Base-by-base conservation (phyloP, 2,888 invertebrate genomes). In the Dastarcus helophoroides region DNA sequence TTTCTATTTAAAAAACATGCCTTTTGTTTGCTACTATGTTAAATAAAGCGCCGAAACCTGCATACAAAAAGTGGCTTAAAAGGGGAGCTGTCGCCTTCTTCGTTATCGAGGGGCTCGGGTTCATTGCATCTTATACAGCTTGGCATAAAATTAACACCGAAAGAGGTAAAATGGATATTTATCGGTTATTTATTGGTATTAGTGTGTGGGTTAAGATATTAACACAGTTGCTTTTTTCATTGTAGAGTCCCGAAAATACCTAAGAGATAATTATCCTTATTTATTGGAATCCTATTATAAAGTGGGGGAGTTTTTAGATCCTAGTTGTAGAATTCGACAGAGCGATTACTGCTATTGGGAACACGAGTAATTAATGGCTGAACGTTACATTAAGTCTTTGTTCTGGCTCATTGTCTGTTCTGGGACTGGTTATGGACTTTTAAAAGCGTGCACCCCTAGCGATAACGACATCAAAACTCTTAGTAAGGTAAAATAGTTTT, bases 71-170 rank as follows among this genome's bases (percentile, higher is more conserved):
- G 46, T 51, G 44, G 47, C 46, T 76, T 25, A 68, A 65, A 50
- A 58, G 58, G 42, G 64, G 71, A 43, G 65, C 71, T 15, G 69
- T 69, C 54, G 52, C 64, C 29, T 43, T 78, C 14, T 62, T 81
- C 47, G 53, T 71, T 26, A 50, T 65, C 5, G 83, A 83, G 64
- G 66, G 67, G 9, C 43, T 67, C 32, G 63, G 65, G 14, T 68
- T 80, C 51, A 64, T 68, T 24, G 71, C 60, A 26, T 67, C 73
- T 14, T 81, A 77, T 62, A 66, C 64, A 37, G 50, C 76, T 44
- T 84, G 78, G 73, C 63, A 67, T 53, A 72, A 69, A 60, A 66
- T 81, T 56, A 82, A 80, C 53, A 71, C 69, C 28, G 73, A 76
- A 47, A 68, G 76, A 68, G 78, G 84, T 80, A 15, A 23, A 24